Percentiles rank a stretch among this genome's conserved stretches.
Conservation (phyloP, 2,888 invertebrate genomes). For the Gerosis bhagava region DNA sequence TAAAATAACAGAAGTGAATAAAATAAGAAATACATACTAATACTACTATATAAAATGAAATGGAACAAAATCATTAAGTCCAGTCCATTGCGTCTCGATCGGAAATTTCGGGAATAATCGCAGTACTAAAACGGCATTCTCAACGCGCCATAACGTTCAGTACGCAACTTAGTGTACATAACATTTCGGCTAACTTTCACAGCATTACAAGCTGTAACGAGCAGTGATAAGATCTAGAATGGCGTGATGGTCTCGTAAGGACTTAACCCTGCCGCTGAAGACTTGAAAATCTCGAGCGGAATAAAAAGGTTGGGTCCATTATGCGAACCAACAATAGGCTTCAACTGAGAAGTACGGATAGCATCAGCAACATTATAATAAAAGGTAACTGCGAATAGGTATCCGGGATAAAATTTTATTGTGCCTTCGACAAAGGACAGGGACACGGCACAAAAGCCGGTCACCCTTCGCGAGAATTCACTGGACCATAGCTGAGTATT, state of each 20-base stretch:
- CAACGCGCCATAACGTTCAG: constrained; percentile 12
- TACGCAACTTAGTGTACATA: too few species aligned
- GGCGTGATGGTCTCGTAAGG: constrained; percentile 5
- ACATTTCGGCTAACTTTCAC: not conserved
- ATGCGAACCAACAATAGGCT: constrained; percentile 63
- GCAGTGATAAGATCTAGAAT: constrained; percentile 32
- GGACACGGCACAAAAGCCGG: constrained; percentile 38
- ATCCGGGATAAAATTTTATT: constrained; percentile 78
- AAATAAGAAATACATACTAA: too few species aligned
- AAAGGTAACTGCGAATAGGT: constrained; percentile 78
- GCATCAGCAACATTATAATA: constrained; percentile 75
- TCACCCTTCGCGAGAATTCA: constrained; percentile 22
- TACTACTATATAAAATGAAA: not conserved
- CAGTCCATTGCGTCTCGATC: constrained; percentile 7
- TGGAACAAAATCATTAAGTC: not conserved
- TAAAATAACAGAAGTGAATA: too few species aligned
- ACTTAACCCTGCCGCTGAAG: constrained; percentile 25
- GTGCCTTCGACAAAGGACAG: constrained; percentile 70
- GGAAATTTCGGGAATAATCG: constrained; percentile 4
- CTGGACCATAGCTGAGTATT: constrained; percentile 8
- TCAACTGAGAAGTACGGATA: constrained; percentile 21
- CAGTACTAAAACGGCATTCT: constrained; percentile 10
- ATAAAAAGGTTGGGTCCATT: constrained; percentile 74
- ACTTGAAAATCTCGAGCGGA: constrained; percentile 64
- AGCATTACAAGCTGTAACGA: constrained; percentile 5